Percentiles rank a stretch among this genome's conserved stretches.
Evolutionary conservation across 1,140 invertebrate species (phyloP).

Genomic region (Polyergus mexicanus): DNA sequence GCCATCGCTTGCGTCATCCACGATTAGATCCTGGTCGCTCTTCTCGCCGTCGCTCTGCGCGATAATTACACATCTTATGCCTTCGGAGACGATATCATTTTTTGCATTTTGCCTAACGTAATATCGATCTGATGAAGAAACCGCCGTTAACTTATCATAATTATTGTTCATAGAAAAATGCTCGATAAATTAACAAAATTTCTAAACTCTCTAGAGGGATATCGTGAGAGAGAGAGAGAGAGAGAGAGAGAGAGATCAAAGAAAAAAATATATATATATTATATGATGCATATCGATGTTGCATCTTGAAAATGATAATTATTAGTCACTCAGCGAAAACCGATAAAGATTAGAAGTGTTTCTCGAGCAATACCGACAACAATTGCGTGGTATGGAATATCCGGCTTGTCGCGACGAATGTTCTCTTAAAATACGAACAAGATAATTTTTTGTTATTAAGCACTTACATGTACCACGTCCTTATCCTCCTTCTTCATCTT

Average conservation of each 20-base stretch:
- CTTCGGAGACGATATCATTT: background rate
- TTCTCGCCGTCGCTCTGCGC: conserved; percentile 97
- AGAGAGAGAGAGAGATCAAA: background rate
- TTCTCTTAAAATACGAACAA: background rate
- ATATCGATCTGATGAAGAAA: background rate
- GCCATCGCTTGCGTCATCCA: conserved; percentile 96
- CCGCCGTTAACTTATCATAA: background rate
- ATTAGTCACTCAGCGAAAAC: background rate
- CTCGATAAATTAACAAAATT: background rate
- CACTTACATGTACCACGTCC: conserved; percentile 85
- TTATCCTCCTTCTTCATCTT: conserved; percentile 86
- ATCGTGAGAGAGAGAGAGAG: background rate
- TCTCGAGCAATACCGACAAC: background rate
- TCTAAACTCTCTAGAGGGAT: background rate
- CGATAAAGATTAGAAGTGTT: background rate
- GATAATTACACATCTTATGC: background rate
- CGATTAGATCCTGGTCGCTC: conserved; percentile 98
- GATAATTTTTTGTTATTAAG: conserved; percentile 15
- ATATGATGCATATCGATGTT: background rate
- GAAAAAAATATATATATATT: background rate
- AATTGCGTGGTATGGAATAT: no score
- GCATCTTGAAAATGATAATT: background rate
- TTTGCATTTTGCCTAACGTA: background rate
- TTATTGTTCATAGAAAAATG: background rate
- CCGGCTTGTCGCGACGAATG: background rate